phyloP scores from a whole-genome alignment of 2,797 vertebrate species.

The Oceanodroma leucorhoa region DNA sequence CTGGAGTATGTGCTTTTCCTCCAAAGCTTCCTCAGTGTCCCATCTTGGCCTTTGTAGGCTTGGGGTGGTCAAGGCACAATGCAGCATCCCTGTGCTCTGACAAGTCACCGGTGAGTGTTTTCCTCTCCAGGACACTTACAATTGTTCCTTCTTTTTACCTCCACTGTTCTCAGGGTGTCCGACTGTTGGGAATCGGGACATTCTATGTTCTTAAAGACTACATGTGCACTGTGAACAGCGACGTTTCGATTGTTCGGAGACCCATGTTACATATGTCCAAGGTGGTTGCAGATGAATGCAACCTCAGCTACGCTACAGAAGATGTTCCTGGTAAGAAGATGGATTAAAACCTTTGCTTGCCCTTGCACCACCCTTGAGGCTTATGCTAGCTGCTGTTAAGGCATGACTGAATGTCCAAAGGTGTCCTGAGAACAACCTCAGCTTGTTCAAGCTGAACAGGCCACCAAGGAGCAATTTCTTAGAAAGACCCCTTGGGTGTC shows the following conservation, averaged over 20 bases:
- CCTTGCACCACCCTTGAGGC: neutral
- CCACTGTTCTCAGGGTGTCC: neutral
- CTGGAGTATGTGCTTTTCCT: neutral
- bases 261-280: neutral
- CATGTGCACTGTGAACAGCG: rapidly evolving
- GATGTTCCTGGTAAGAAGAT: neutral
- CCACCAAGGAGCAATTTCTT: neutral
- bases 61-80: neutral
- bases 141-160: neutral
- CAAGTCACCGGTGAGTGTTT: neutral
- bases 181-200: neutral
- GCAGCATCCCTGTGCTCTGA: neutral
- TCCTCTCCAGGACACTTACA: neutral
- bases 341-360: neutral
- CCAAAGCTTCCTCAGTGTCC: neutral
- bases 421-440: neutral
- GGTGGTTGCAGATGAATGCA: neutral
- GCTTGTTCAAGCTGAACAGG: neutral
- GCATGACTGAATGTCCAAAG: neutral
- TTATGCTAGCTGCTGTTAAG: rapidly evolving
- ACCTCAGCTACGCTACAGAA: neutral
- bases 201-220: neutral
- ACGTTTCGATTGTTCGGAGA: neutral
- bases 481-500: no score
- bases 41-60: neutral